These are phyloP conservation scores for Oreochromis aureus DNA, from an alignment of 2,113 vertebrate genomes.

Conservation along the genomic window DNA sequence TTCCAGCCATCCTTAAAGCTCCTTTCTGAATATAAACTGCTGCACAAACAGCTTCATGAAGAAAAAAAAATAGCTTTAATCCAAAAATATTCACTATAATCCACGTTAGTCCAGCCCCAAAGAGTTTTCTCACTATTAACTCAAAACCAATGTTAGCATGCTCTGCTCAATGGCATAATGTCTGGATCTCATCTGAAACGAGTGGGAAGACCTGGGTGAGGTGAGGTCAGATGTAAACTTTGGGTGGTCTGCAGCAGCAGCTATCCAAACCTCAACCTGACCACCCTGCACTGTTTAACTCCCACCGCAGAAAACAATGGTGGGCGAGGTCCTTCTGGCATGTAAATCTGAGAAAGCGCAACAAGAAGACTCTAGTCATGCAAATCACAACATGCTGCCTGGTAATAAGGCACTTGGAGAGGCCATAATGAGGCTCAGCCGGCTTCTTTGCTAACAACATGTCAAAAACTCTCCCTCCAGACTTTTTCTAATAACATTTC, in stretches of 20 bases:
- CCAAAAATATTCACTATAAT: neutral
- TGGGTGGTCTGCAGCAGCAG: conserved; percentile 41
- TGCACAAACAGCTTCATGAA: neutral
- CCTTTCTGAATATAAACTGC: neutral
- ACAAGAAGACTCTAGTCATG: neutral
- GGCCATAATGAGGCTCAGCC: neutral
- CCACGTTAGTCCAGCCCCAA: neutral
- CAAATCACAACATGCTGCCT: conserved; percentile 8
- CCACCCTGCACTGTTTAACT: conserved; percentile 7
- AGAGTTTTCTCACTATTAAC: neutral
- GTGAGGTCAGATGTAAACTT: neutral
- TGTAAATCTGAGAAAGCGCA: conserved; percentile 16
- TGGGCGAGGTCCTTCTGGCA: neutral
- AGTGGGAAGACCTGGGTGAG: neutral
- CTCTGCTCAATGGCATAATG: neutral
- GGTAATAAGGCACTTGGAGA: neutral
- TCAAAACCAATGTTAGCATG: neutral
- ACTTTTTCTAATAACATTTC: neutral
- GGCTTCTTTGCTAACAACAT: neutral
- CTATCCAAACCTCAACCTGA: neutral
- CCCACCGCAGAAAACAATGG: conserved; percentile 12
- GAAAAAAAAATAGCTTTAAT: neutral
- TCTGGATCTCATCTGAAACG: conserved; percentile 2
- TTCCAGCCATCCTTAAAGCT: neutral
- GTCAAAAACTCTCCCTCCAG: neutral